phyloP scores from a whole-genome alignment of 2,113 vertebrate genomes.

The Elgaria multicarinata region DNA sequence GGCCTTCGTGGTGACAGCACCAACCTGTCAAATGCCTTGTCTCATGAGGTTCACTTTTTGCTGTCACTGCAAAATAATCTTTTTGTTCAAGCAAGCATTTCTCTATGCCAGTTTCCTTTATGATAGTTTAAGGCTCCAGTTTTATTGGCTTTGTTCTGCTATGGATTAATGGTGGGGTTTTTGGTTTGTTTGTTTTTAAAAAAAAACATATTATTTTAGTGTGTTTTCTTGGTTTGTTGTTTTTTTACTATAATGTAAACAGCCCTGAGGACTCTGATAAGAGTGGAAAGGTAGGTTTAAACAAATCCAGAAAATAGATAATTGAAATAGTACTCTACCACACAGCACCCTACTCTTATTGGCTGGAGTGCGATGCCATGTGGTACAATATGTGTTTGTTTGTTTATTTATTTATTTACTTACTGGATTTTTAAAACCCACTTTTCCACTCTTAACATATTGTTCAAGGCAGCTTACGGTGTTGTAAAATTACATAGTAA shows the following conservation, averaged over 20 bases:
- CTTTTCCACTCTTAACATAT: no score
- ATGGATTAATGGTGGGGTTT: no score
- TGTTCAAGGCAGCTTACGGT: no score
- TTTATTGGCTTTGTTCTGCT: background rate
- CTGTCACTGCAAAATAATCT: background rate
- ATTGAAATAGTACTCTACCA: background rate
- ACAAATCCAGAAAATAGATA: background rate
- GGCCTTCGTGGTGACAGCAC: background rate
- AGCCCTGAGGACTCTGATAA: background rate
- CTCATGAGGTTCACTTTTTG: background rate
- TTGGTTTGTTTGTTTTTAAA: no score
- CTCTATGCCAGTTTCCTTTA: background rate
- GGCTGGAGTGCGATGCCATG: no score
- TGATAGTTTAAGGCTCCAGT: background rate
- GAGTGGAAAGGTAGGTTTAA: background rate
- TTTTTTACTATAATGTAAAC: background rate
- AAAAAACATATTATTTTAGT: background rate
- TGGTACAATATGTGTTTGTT: no score
- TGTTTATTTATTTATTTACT: no score
- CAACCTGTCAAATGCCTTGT: background rate
- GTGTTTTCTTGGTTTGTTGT: no score
- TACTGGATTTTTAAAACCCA: no score
- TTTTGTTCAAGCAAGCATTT: background rate
- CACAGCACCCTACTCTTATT: no score
- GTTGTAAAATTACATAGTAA: no score